Conservation (phyloP, 2,113 vertebrate genomes). For the Epinephelus fuscoguttatus region DNA sequence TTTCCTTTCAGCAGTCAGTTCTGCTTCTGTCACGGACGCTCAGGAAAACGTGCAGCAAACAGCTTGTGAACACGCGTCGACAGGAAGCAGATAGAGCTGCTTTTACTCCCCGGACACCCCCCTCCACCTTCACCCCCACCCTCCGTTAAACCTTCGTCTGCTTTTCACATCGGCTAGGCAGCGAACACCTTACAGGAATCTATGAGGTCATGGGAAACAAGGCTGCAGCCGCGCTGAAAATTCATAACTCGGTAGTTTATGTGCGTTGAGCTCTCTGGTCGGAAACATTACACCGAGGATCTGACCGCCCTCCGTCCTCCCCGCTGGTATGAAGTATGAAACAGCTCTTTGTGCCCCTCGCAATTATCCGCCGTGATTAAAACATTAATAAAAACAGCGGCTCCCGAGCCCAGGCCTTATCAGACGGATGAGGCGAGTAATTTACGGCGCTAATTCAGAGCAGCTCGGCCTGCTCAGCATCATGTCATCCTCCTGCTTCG, state of each 20-base stretch:
- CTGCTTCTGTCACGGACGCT: constrained; percentile 18
- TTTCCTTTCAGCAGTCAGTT: constrained; percentile 18
- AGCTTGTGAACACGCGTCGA: constrained; percentile 37
- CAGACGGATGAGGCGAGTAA: constrained; percentile 27
- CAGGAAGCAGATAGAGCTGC: constrained; percentile 60
- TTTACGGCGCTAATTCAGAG: constrained; percentile 50
- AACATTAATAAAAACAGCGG: constrained; percentile 65
- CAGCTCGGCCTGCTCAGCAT: constrained; percentile 11
- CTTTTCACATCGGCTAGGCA: constrained; percentile 68
- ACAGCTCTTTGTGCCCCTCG: constrained; percentile 55
- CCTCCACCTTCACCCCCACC: background rate
- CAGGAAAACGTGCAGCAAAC: constrained; percentile 36
- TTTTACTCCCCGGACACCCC: constrained; percentile 38
- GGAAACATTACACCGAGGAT: constrained; percentile 58
- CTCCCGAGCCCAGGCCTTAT: constrained; percentile 37
- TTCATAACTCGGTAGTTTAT: constrained; percentile 61
- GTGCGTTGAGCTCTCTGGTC: constrained; percentile 20
- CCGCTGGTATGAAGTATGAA: constrained; percentile 47
- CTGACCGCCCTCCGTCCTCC: constrained; percentile 9
- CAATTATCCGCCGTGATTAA: constrained; percentile 70
- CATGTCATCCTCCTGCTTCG: background rate
- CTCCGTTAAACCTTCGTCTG: constrained; percentile 30
- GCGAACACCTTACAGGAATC: constrained; percentile 81
- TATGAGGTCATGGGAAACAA: constrained; percentile 84
- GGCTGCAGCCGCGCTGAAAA: constrained; percentile 50